Base-by-base conservation (phyloP, 2,113 vertebrate genomes). In the Otocyon megalotis region DNA sequence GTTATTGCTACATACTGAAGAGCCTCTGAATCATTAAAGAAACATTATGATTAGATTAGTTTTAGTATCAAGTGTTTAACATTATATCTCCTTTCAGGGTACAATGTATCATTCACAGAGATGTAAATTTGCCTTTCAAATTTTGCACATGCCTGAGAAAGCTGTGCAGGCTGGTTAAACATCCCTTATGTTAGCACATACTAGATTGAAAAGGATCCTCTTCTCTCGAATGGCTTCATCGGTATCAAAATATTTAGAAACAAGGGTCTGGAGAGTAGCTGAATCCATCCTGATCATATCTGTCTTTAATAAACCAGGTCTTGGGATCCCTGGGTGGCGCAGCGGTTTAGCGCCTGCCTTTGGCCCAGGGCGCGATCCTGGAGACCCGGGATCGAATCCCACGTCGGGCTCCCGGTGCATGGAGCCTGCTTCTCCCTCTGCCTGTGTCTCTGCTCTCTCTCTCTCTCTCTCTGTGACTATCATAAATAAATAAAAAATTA, bases 41-140 rank as follows among this genome's bases (percentile, higher is more conserved):
- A 80, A 67, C 20, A 90, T 79, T 76, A 67, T 48, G 14, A 95
- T 97, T 97, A 93, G 60, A 81, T 96, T 96, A 93, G 24, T 91
- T 93, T 80, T 77, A 58, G 13, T 77, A 65, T 76, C 88, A 54
- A 65, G 20, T 48, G 37, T 90, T 89, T 83, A 74, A 37, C 26
- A 63, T 48, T 87, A 24, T 76, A 77, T 67, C 37, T 96, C 32
- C 58, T 94, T 94, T 96, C 19, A 88, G 32, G 26, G 19, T 71
- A 67, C 32, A 85, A 20, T 90, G 32, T 69, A 54, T 79, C 60
- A 48, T 84, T 83, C 30, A 37, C 50, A 74, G 50, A 96, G 54
- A 65, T 86, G 26, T 17, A 30, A 50, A 77, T 77, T 50, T 77
- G 26, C 43, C 56, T 88, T 94, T 82, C 67, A 90, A 84, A 60